Base-by-base conservation (phyloP, 2,888 invertebrate species). In the Chrysotoxum bicinctum region DNA sequence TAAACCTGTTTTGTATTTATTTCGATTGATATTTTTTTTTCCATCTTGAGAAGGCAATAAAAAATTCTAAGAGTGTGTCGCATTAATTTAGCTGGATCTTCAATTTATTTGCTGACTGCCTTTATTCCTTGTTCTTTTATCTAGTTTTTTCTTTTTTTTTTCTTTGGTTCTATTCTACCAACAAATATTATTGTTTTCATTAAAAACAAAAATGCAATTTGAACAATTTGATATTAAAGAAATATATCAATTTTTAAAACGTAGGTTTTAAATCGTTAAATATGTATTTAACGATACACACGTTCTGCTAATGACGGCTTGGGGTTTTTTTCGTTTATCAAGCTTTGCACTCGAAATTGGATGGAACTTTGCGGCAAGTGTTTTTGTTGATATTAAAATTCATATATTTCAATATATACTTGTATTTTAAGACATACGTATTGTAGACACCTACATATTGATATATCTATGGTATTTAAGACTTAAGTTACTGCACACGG, bases 1-100 rank as follows among this genome's bases (percentile, higher is more conserved):
- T 12, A 54, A 80, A 80, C 85, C 75, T 26, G 80, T 85, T 84
- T 60, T 37, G n/a, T 77, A 69, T 48, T 16, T 58, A 68, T 72
- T 72, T 56, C 72, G 68, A 83, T 69, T 78, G 78, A 80, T 80
- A 72, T 80, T 76, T 64, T 19, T 35, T 32, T 56, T 56, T 73
- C 58, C 75, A 72, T 69, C 76, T 76, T 75, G 30, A 58, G 30
- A 76, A 60, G 72, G 52, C 45, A 79, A 75, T 72, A 83, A 69
- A 56, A 40, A 62, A 80, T 54, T 62, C 60, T 54, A 72, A 79
- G 75, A 66, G 84, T 70, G 69, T 84, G 62, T 80, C 75, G 58
- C 76, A 85, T 80, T 72, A 80, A 80, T 80, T 80, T 72, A 60
- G 66, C 54, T 72, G 30, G 32, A 45, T 62, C 54, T 66, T 68